Evolutionary conservation across 2,113 vertebrate species (phyloP).

Genomic region (Condylura cristata): DNA sequence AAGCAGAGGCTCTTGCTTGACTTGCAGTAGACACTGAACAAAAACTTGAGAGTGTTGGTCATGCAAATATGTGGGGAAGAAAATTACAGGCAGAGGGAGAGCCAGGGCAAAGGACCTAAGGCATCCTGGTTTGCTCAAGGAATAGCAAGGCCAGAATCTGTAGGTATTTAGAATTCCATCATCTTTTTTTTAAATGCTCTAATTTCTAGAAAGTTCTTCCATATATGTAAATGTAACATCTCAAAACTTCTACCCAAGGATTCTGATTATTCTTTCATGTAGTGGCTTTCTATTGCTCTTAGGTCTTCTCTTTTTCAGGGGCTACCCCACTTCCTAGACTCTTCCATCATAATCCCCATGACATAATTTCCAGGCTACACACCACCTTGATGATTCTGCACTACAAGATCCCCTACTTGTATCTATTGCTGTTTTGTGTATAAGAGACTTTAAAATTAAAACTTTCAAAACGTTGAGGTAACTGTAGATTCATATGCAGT

Average conservation of each 20-base stretch:
- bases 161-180: neutral
- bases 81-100: neutral
- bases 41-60: neutral
- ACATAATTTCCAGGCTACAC: neutral
- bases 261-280: neutral
- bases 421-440: neutral
- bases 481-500: neutral
- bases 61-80: neutral
- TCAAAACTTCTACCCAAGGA: neutral
- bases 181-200: neutral
- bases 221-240: neutral
- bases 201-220: constrained; percentile 24
- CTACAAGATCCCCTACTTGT: neutral
- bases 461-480: constrained; percentile 14
- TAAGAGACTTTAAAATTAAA: constrained; percentile 28
- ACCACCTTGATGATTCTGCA: constrained; percentile 25
- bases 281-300: neutral
- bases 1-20: neutral
- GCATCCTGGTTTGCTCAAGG: neutral
- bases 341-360: neutral
- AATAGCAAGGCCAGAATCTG: neutral
- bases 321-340: neutral
- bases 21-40: neutral
- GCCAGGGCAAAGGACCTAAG: neutral
- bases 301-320: neutral